Evolutionary conservation across 2,113 vertebrate species (phyloP).

Genomic region (Rostratula benghalensis): DNA sequence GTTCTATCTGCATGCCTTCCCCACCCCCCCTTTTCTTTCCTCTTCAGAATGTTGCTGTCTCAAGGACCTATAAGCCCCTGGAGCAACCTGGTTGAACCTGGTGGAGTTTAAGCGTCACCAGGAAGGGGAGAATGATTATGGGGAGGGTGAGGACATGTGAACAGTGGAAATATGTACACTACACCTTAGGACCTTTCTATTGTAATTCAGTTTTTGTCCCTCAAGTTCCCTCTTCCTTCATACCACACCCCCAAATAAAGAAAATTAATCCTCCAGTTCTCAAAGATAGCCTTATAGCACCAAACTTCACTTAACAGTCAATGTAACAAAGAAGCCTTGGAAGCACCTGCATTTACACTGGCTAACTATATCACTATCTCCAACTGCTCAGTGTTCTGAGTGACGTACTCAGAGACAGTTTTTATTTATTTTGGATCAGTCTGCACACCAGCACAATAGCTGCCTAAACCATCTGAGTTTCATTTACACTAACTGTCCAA

Average conservation of each 20-base stretch:
- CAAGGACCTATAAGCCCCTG: neutral
- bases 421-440: slow-evolving; percentile 44
- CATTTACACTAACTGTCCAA: neutral
- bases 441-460: neutral
- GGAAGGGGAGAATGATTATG: neutral
- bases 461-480: neutral
- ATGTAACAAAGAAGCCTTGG: neutral
- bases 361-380: neutral
- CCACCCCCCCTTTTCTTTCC: neutral
- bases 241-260: neutral
- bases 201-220: neutral
- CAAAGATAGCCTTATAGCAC: neutral
- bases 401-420: neutral
- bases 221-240: neutral
- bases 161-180: neutral
- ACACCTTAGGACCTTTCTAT: neutral
- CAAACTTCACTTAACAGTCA: neutral
- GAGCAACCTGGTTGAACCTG: neutral
- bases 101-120: neutral
- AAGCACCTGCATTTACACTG: neutral
- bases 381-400: neutral
- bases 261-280: neutral
- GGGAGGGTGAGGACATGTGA: neutral
- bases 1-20: neutral
- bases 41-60: neutral